Conservation (phyloP, 2,888 invertebrate species). For the Brachycybe producta region DNA sequence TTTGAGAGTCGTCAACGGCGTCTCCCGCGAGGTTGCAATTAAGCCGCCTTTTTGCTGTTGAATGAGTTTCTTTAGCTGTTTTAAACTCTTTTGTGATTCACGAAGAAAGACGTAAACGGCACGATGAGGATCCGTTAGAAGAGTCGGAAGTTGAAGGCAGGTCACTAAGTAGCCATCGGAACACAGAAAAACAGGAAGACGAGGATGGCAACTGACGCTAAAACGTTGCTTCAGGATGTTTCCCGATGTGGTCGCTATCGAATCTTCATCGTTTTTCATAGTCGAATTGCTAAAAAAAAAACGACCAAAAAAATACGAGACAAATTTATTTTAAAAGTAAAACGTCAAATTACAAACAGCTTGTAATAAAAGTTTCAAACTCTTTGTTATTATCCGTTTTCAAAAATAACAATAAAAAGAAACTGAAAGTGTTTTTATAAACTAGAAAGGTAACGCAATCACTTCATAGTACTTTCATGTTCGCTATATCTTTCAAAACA, state of each 20-base stretch:
- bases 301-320: neutral
- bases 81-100: neutral
- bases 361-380: neutral
- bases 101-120: neutral
- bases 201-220: slow-evolving; percentile 10
- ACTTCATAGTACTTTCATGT: no score
- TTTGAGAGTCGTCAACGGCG: no score
- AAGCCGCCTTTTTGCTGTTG: no score
- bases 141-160: slow-evolving; percentile 7
- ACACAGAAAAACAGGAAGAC: slow-evolving; percentile 4
- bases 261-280: neutral
- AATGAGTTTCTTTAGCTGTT: no score
- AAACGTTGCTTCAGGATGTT: slow-evolving; percentile 10
- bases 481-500: no score
- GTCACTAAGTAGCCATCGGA: slow-evolving; percentile 16
- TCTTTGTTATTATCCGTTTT: no score
- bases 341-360: neutral
- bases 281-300: neutral
- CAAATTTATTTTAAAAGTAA: neutral
- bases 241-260: neutral
- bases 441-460: no score
- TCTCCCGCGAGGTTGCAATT: no score
- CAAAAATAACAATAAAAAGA: no score
- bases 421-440: no score
- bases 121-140: neutral